These are phyloP conservation scores for Gephyroberyx darwinii DNA, from an alignment of 2,797 vertebrate species.

Conservation along the genomic window DNA sequence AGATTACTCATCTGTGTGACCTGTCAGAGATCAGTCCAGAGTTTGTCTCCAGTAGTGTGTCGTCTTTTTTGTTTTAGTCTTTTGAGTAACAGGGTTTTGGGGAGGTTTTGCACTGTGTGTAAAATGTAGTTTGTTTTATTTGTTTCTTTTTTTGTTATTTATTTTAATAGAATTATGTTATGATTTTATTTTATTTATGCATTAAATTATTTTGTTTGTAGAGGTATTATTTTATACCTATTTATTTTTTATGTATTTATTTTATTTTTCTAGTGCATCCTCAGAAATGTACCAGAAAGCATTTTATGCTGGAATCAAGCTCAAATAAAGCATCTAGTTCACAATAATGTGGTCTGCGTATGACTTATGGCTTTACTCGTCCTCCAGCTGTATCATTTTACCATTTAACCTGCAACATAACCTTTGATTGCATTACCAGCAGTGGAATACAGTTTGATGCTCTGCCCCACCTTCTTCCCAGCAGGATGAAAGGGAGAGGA, in stretches of 20 bases:
- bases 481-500: constrained; percentile 77
- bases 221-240: constrained; percentile 67
- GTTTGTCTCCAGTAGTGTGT: constrained; percentile 26
- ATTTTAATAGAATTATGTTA: constrained; percentile 56
- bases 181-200: constrained; percentile 76
- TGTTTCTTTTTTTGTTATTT: constrained; percentile 54
- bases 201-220: constrained; percentile 72
- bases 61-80: constrained; percentile 16
- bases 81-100: constrained; percentile 12
- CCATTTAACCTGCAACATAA: background rate
- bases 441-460: constrained; percentile 28
- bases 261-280: constrained; percentile 42
- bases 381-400: background rate
- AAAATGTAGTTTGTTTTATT: constrained; percentile 32
- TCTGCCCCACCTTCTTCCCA: constrained; percentile 50
- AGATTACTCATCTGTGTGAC: constrained; percentile 9
- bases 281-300: constrained; percentile 55
- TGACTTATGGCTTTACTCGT: constrained; percentile 18
- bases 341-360: constrained; percentile 15
- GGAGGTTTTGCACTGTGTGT: constrained; percentile 32
- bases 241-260: constrained; percentile 70
- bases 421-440: background rate
- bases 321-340: constrained; percentile 75
- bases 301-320: constrained; percentile 52
- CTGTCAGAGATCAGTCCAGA: constrained; percentile 7